A percentile compares a stretch with the other conserved stretches of the same genome.
These are phyloP conservation scores for Chelonia mydas DNA, from an alignment of 2,797 vertebrate species.

Conservation along the genomic window DNA sequence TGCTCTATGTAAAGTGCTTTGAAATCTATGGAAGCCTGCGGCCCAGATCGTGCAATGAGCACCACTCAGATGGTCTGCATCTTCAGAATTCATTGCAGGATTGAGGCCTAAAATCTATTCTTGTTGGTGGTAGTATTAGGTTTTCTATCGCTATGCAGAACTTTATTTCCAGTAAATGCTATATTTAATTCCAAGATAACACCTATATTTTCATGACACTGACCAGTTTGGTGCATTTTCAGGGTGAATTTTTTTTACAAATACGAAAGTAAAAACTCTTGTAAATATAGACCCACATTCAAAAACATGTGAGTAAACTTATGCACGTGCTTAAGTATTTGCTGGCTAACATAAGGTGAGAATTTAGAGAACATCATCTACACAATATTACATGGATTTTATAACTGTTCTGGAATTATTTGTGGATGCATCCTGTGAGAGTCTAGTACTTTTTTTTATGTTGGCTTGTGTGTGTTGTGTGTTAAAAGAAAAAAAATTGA, in stretches of 20 bases:
- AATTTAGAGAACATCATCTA: background rate
- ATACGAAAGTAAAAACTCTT: background rate
- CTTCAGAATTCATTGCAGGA: background rate
- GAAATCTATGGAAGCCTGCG: background rate
- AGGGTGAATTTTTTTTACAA: background rate
- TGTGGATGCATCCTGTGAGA: background rate
- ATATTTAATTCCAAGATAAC: background rate
- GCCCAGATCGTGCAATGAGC: background rate
- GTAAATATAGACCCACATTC: background rate
- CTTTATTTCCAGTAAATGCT: background rate
- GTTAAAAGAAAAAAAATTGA: background rate
- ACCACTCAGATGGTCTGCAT: background rate
- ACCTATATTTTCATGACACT: background rate
- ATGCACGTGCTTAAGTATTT: background rate
- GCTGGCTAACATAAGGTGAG: background rate
- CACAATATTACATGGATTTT: background rate
- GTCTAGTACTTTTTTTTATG: background rate
- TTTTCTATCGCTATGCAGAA: background rate
- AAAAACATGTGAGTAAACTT: background rate
- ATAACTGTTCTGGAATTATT: background rate
- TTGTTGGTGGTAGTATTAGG: background rate
- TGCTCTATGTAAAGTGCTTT: slow-evolving; percentile 17
- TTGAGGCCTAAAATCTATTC: background rate
- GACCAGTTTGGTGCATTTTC: background rate
- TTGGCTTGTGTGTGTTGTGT: background rate